These are phyloP conservation scores for Scaptomyza reducta DNA, from an alignment of 2,888 invertebrate genomes.

Conservation along the genomic window DNA sequence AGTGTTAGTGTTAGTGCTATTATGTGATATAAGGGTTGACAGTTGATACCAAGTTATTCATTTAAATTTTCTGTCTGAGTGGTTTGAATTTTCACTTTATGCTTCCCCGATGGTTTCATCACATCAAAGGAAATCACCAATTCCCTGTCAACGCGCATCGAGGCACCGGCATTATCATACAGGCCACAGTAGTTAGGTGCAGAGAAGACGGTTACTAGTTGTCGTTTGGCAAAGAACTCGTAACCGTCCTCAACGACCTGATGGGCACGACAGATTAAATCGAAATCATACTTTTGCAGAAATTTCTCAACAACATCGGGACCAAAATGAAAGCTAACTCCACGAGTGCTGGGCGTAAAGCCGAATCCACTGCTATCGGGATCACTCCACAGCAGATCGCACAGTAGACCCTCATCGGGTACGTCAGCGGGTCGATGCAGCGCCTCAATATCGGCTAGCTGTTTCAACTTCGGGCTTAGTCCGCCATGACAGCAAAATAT, in stretches of 20 bases:
- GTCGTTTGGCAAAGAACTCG: constrained; percentile 99
- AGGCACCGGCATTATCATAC: constrained; percentile 99
- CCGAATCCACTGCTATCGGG: constrained; percentile 97
- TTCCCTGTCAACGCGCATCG: constrained; percentile 99
- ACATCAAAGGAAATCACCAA: constrained; percentile 94
- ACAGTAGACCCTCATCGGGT: constrained; percentile 96
- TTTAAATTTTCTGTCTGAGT: neutral
- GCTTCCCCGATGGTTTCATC: constrained; percentile 8
- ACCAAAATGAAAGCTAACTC: constrained; percentile 85
- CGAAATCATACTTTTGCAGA: constrained; percentile 95
- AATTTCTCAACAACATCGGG: constrained; percentile 87
- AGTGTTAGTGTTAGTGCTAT: neutral
- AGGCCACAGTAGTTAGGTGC: constrained; percentile 99
- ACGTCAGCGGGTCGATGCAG: constrained; percentile 99
- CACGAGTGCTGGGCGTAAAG: constrained; percentile 96
- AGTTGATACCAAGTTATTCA: constrained; percentile 17
- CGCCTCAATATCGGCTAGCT: constrained; percentile 97
- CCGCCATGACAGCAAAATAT: constrained; percentile 91
- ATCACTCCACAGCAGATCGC: constrained; percentile 98
- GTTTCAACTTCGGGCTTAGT: constrained; percentile 92
- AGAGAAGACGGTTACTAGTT: constrained; percentile 98
- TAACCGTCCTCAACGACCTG: constrained; percentile 99
- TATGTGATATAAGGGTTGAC: constrained; percentile 26
- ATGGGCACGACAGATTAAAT: constrained; percentile 98
- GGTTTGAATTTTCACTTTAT: neutral